Base-by-base conservation (phyloP, 2,888 invertebrate species). In the Hydroisotoma schaefferi region DNA sequence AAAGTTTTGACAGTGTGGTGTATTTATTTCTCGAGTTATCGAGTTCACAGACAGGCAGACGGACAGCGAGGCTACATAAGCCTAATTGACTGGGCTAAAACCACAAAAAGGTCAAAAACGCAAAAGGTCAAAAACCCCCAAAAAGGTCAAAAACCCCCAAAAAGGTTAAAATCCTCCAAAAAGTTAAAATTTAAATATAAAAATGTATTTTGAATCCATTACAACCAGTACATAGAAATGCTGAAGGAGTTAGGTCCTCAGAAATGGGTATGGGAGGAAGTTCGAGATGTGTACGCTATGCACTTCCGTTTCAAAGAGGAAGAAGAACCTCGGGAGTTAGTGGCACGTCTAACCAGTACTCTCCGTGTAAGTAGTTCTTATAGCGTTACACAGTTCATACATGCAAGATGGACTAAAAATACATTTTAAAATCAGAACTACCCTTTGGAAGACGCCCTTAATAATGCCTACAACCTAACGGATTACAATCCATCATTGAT, bases 241-340 rank as follows among this genome's bases (percentile, higher is more conserved):
- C 75, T 97, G 63, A 84, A 84, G 49, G 76, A 79, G 8, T 81
- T 83, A 57, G 88, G 88, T 0, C 87, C 94, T 0, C 83, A 90
- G 75, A 82, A 88, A 71, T 93, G 94, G 93, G 86, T 97, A 66
- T 94, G 90, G 78, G 86, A 94, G 62, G 98, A 98, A 78, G 89
- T 88, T 75, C 81, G 82, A 58, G 87, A 88, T 74, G 83, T 93
- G 15, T 83, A 85, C 74, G 83, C 84, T 55, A 87, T 90, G 83
- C 84, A 87, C 73, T 94, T 93, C 77, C 81, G 88, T 33, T 94
- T 91, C 77, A 90, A 89, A 75, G 93, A 93, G 74, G 87, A 88
- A 69, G 86, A 86, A 75, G 84, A 85, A 15, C 90, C 93, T 0
- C 79, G 85, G 57, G 77, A 75, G 55, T 81, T 88, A 69, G 90